These are phyloP conservation scores for Neodiprion lecontei DNA, from an alignment of 1,140 invertebrate genomes.

Conservation along the genomic window DNA sequence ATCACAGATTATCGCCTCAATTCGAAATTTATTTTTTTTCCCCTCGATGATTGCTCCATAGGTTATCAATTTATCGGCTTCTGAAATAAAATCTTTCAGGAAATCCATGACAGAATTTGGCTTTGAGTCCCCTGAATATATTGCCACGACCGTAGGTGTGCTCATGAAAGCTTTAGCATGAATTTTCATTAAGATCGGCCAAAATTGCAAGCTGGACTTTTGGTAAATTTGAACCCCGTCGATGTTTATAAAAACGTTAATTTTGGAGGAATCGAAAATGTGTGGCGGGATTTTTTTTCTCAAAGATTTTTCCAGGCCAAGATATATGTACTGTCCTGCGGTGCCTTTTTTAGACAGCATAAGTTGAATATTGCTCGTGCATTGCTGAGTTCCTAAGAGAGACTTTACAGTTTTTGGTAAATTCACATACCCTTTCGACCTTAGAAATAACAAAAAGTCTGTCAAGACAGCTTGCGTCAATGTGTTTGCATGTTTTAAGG, in stretches of 20 bases:
- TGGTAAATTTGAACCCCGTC: constrained; percentile 20
- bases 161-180: constrained; percentile 16
- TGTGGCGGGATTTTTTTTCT: background rate
- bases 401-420: background rate
- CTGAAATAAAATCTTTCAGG: constrained; percentile 20
- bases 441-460: background rate
- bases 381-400: background rate
- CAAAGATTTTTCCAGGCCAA: constrained; percentile 15
- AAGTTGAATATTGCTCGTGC: background rate
- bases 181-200: constrained; percentile 21
- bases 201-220: constrained; percentile 12
- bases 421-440: background rate
- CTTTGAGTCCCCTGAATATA: constrained; percentile 21
- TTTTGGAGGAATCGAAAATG: constrained; percentile 9
- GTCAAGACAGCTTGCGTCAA: background rate
- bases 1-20: constrained; percentile 25
- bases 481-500: background rate
- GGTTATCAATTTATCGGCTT: constrained; percentile 8
- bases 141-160: constrained; percentile 9
- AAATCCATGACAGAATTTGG: background rate
- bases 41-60: constrained; percentile 14
- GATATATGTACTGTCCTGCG: constrained; percentile 19
- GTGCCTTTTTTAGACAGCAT: constrained; percentile 7
- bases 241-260: constrained; percentile 9
- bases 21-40: constrained; percentile 17